These are phyloP conservation scores for Galerucella nymphaeae DNA, from an alignment of 2,888 invertebrate species.

Conservation along the genomic window DNA sequence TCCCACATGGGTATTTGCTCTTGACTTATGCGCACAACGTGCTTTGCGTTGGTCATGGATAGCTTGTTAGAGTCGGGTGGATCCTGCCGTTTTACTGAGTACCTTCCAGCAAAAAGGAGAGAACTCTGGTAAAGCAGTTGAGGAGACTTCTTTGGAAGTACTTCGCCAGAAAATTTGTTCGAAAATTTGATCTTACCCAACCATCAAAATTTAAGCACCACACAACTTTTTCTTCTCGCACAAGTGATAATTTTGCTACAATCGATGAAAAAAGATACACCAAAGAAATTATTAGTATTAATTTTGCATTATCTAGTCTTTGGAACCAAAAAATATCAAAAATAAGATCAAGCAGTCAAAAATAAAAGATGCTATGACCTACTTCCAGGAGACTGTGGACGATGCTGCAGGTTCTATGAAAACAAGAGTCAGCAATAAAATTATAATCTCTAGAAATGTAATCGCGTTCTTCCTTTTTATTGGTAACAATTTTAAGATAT, in stretches of 20 bases:
- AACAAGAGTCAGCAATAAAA: slow-evolving; percentile 25
- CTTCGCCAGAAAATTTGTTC: too few species aligned
- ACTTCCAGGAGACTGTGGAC: slow-evolving; percentile 29
- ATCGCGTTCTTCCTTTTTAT: background rate
- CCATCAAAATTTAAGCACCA: too few species aligned
- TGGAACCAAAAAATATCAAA: background rate
- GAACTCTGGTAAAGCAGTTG: too few species aligned
- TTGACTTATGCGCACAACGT: too few species aligned
- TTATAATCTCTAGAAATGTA: slow-evolving; percentile 30
- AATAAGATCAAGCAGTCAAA: slow-evolving; percentile 4
- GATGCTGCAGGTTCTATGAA: slow-evolving; percentile 18
- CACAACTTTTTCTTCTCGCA: too few species aligned
- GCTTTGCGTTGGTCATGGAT: too few species aligned
- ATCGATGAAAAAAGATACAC: background rate
- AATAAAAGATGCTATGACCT: slow-evolving; percentile 23
- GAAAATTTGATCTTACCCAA: too few species aligned
- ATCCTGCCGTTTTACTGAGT: too few species aligned
- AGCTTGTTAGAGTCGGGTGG: too few species aligned
- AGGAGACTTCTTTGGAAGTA: too few species aligned
- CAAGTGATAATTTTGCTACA: background rate
- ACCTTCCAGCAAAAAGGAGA: too few species aligned
- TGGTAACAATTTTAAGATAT: background rate
- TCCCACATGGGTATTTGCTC: too few species aligned
- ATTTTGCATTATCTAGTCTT: background rate
- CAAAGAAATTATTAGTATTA: background rate